Percentiles rank a stretch among this genome's conserved stretches.
Evolutionary conservation across 2,113 vertebrate species (phyloP).

Genomic region (Podilymbus podiceps): DNA sequence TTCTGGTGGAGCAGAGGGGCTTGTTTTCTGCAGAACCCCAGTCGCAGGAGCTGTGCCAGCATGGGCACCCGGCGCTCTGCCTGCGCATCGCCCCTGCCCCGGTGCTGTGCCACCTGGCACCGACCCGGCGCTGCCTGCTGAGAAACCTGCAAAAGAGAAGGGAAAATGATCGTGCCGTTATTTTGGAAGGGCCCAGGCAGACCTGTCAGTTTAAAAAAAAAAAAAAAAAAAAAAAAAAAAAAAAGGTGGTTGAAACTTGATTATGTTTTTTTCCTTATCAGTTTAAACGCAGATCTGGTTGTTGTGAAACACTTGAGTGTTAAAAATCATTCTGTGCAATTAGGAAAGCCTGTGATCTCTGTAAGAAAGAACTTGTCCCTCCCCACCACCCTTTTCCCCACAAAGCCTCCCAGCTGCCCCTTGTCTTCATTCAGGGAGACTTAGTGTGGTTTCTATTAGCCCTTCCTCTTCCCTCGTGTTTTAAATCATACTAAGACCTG

Average conservation of each 20-base stretch:
- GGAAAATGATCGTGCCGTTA: accelerated
- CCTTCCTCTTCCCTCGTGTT: background rate
- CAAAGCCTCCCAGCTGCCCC: background rate
- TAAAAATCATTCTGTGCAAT: background rate
- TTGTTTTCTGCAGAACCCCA: background rate
- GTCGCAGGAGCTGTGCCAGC: accelerated
- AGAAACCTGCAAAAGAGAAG: background rate
- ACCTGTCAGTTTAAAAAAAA: background rate
- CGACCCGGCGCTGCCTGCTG: accelerated
- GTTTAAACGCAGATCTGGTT: background rate
- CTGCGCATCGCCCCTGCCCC: background rate
- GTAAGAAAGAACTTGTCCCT: background rate
- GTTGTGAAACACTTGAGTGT: background rate
- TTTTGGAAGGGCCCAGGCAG: background rate
- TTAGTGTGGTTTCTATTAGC: background rate
- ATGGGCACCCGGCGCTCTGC: background rate
- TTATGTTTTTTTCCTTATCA: background rate
- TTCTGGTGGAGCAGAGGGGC: accelerated
- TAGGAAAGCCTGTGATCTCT: background rate
- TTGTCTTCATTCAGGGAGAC: background rate
- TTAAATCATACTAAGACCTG: background rate
- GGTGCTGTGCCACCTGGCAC: background rate
- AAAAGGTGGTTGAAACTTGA: background rate
- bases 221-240: no score
- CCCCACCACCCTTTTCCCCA: no score